These are phyloP conservation scores for Orientallactaga bullata DNA, from an alignment of 2,113 vertebrate genomes.

Conservation along the genomic window DNA sequence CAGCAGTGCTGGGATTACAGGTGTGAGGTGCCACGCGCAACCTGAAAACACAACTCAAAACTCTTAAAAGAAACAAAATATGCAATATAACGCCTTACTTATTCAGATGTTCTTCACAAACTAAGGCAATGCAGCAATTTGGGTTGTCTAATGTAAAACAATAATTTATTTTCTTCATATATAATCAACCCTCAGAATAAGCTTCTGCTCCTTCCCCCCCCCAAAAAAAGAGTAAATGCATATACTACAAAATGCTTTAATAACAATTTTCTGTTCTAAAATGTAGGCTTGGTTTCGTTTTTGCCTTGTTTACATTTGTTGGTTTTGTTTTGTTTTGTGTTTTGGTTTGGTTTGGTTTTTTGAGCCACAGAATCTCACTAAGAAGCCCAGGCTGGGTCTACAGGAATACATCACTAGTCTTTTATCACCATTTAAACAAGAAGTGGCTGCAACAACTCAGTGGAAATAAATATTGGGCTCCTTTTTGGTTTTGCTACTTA, in stretches of 20 bases:
- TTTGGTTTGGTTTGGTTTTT: not conserved
- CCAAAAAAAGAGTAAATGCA: slow-evolving; percentile 28
- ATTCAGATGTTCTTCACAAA: slow-evolving; percentile 51
- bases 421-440: slow-evolving; percentile 40
- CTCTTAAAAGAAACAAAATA: slow-evolving; percentile 26
- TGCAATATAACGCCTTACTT: not conserved
- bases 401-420: not conserved
- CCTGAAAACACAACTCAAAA: not conserved
- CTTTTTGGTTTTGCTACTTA: not conserved
- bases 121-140: not conserved
- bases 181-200: not conserved
- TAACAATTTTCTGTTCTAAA: slow-evolving; percentile 5
- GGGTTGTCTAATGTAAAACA: not conserved
- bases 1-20: not conserved
- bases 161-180: slow-evolving; percentile 20
- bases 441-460: not conserved
- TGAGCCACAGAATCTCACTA: not conserved
- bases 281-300: not conserved
- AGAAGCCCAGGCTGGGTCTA: not conserved
- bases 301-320: not conserved
- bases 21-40: not conserved
- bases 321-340: not conserved
- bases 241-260: slow-evolving; percentile 28
- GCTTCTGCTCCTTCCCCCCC: not conserved
- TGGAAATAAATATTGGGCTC: slow-evolving; percentile 9